Evolutionary conservation across 1,140 invertebrate genomes (phyloP), one percentile per base, ranked within the genome.

Genomic region (Chionoecetes opilio): DNA sequence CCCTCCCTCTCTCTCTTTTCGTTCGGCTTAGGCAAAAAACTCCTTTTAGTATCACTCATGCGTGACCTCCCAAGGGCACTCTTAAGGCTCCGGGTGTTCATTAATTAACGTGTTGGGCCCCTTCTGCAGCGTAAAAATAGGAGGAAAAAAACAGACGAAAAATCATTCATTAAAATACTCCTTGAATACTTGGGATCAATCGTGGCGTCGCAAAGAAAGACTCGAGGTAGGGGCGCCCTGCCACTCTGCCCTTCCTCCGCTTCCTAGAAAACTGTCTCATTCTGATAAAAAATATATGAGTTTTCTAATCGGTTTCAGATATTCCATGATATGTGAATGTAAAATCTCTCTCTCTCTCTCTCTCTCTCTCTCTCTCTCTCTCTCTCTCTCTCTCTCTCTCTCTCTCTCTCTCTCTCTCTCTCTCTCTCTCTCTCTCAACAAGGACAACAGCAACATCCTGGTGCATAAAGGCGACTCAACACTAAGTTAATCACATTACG

Each of bases 301-400:
- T 2, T 53, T 53, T 53, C 46, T 53, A 11, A 3, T 17, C 0
- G 46, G 0, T 53, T 53, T 53, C 21, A 53, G 0, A 9, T 3
- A 3, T 53, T 53, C 21, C 8, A 14, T 53, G 11, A 14, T 53
- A 17, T 17, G 46, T 2, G 46, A 11, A 11, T 14, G 11, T 53
- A 75, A 75, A 75, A 2, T 63, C 21, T 63, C 53, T 63, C 53
- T 63, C 53, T 63, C 53, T 63, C 53, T 63, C 53, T 63, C 53
- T 63, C 53, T 63, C 53, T 63, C 53, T 63, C 53, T 63, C 53
- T 63, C 53, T 63, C 53, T 63, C 53, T 63, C 53, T 75, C 63
- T 75, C 63, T 75, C 63, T 75, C 63, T 75, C 63, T 75, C 63
- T 75, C 63, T 75, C 63, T 75, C 63, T 75, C 63, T 75, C 63